These are phyloP conservation scores for Pomacea canaliculata DNA, from an alignment of 2,888 invertebrate species.

Conservation along the genomic window DNA sequence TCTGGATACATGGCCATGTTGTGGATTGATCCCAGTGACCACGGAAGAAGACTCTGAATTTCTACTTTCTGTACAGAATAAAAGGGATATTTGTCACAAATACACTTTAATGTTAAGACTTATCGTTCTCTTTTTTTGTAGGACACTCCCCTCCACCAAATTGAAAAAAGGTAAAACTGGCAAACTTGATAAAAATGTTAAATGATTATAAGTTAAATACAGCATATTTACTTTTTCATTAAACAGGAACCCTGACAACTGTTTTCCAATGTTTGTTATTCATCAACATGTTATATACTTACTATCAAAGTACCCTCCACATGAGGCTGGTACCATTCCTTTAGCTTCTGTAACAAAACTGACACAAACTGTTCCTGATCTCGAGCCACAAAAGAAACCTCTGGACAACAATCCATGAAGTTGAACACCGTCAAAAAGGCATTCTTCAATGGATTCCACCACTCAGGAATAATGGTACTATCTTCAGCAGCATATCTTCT, in stretches of 20 bases:
- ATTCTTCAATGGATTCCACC: constrained; percentile 2
- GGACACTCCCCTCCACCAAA: too few species aligned
- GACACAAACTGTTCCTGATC: background rate
- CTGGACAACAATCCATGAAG: constrained; percentile 22
- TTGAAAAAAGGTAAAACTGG: background rate
- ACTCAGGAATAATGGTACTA: too few species aligned
- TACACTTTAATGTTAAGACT: background rate
- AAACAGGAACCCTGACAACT: too few species aligned
- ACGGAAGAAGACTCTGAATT: constrained; percentile 8
- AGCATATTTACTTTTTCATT: too few species aligned
- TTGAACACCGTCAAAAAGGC: constrained; percentile 20
- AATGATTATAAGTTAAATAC: background rate
- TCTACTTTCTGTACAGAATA: constrained; percentile 7
- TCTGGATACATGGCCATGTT: constrained; percentile 27
- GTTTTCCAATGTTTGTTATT: background rate
- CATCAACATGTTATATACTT: background rate
- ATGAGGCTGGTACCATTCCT: constrained; percentile 3
- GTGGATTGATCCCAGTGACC: constrained; percentile 23
- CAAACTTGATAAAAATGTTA: background rate
- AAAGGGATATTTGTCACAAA: background rate
- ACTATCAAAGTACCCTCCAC: constrained; percentile 1
- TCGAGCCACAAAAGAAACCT: background rate
- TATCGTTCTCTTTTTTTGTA: background rate
- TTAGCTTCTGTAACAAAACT: background rate
- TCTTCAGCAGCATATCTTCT: too few species aligned